Conservation (phyloP, 2,797 vertebrate species). For the Xenops minutus region DNA sequence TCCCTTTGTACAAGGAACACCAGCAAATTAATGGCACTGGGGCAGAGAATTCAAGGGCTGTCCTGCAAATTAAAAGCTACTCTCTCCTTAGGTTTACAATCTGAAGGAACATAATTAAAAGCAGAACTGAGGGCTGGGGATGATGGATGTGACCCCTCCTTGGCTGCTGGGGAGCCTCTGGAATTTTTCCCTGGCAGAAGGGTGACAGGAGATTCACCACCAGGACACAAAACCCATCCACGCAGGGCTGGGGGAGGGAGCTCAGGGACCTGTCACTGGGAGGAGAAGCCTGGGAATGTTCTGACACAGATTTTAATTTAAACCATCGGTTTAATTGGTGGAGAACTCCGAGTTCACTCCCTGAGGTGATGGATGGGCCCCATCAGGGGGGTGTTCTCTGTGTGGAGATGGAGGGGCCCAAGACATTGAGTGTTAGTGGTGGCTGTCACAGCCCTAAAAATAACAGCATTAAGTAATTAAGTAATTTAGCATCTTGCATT, state of each 20-base stretch:
- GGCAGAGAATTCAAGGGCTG: constrained; percentile 59
- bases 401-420: not conserved
- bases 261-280: constrained; percentile 52
- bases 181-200: constrained; percentile 48
- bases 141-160: constrained; percentile 55
- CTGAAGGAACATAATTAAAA: constrained; percentile 70
- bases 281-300: constrained; percentile 62
- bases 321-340: constrained; percentile 48
- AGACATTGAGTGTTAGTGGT: not conserved
- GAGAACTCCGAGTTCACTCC: constrained; percentile 12
- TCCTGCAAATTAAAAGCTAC: constrained; percentile 69
- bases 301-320: constrained; percentile 42
- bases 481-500: not conserved
- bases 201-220: constrained; percentile 65
- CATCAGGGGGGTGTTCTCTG: not conserved
- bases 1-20: not conserved
- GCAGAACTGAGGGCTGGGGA: constrained; percentile 54
- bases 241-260: constrained; percentile 43
- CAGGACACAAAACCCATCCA: constrained; percentile 53
- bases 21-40: constrained; percentile 39
- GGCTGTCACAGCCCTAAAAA: not conserved
- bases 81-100: constrained; percentile 66
- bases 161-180: constrained; percentile 12
- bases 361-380: constrained; percentile 37
- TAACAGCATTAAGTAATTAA: not conserved